Percentiles rank a stretch among this genome's conserved stretches.
These are phyloP conservation scores for Drosophila insularis DNA, from an alignment of 1,140 invertebrate species.

Conservation along the genomic window DNA sequence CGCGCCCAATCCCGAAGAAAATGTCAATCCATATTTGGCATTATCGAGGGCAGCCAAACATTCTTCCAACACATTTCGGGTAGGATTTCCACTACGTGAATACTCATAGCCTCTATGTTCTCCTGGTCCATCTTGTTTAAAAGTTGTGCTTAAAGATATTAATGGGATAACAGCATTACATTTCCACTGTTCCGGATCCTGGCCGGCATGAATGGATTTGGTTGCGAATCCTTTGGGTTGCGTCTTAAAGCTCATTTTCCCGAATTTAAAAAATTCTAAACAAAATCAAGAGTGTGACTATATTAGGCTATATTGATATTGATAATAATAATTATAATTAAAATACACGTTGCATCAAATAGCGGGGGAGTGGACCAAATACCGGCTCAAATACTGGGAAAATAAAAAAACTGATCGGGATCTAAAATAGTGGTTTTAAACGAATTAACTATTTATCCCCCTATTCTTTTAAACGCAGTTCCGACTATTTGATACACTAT, in stretches of 20 bases:
- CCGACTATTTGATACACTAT: no score
- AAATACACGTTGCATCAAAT: no score
- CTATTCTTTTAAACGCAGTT: no score
- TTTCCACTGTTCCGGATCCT: neutral
- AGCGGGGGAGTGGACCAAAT: no score
- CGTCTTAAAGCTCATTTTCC: neutral
- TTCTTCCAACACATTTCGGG: conserved; percentile 93
- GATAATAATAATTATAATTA: no score
- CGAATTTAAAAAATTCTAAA: neutral
- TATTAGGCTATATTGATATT: neutral
- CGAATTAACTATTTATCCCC: no score
- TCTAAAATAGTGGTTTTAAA: no score
- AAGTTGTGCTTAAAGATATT: conserved; percentile 96
- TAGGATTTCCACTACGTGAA: conserved; percentile 97
- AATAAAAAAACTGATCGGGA: no score
- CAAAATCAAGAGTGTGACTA: neutral
- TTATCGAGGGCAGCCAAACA: conserved; percentile 95
- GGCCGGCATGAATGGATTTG: neutral
- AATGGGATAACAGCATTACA: conserved; percentile 90
- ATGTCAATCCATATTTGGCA: conserved; percentile 93
- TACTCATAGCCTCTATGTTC: conserved; percentile 95
- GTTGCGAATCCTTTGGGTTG: conserved; percentile 3
- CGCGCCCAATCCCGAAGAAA: conserved; percentile 95
- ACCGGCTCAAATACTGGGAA: no score
- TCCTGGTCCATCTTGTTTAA: conserved; percentile 93